Base-by-base conservation (phyloP, 2,113 vertebrate genomes). In the Perca fluviatilis region DNA sequence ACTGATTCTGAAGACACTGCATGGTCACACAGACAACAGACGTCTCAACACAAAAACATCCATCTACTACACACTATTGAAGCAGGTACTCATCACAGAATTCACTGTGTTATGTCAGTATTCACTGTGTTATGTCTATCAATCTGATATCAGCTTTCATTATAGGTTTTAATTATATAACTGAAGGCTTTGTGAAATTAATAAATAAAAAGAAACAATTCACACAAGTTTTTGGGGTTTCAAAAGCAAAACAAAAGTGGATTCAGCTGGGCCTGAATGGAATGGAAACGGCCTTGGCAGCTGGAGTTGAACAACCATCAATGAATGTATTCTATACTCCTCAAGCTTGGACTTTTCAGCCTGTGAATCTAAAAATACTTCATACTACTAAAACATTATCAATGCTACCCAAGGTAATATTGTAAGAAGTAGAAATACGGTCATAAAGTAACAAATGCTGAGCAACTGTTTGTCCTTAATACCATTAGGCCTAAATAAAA, bases 1-100 rank as follows among this genome's bases (percentile, higher is more conserved):
- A 99, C 83, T 97, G 96, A 86, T 99, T 99, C 95, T 99, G 98
- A 79, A 99, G 95, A 98, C 96, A 97, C 98, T 99, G 89, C 8
- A 15, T 5, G 71, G 58, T 3, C 19, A 84, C n/a, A 50, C 11
- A 75, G 36, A 62, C 30, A 73, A 8, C 1, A 27, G 6, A 47
- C 1, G 36, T 84, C 47, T 79, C 19, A 6, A 43, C n/a, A 74
- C 53, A 58, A 64, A 64, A 70, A 50, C 43, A 6, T 47, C 18
- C 18, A 27, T 33, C 33, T 27, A 50, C 11, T 25, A 47, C 47
- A 63, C 53, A 73, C 5, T 1, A 27, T 7, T 51, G 54, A 40
- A 25, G 57, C 23, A 71, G 54, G 4, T 13, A 2, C 19, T 69
- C 10, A 4, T 40, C 40, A 43, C 21, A 21, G n/a, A 40, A 46